Evolutionary conservation across 2,113 vertebrate genomes (phyloP), one percentile per base, ranked within the genome.

Genomic region (Glaucidium brasilianum): DNA sequence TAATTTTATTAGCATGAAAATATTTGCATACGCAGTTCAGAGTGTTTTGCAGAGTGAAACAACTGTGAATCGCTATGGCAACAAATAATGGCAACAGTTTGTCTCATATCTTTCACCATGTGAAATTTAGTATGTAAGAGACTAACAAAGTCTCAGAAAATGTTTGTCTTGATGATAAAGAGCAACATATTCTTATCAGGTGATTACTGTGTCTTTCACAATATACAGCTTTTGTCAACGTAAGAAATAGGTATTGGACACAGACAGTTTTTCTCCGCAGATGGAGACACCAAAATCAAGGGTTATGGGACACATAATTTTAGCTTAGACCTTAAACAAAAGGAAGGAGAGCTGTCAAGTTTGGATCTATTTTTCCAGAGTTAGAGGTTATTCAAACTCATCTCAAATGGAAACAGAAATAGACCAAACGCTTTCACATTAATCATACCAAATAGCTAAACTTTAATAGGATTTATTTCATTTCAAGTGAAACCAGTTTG

Each of bases 31-130:
- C 77, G 27, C 41, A 2, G 27, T 59, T 80, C 34, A 52, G 43
- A 81, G 56, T 95, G 79, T 86, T 95, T 84, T 81, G 92, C 80
- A 94, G 91, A 72, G 30, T 72, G 81, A 84, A 96, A 45, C 62
- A 78, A 82, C 73, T 25, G 4, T 45, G 72, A 86, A 75, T 94
- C 75, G 39, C 83, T 89, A 76, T 95, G 80, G 83, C 83, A 91
- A 96, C 88, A 88, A 93, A 80, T 12, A 90, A 82, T 10, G 8
- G 75, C 72, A 77, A 47, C 67, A 74, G 58, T 87, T 91, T 91
- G 29, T 77, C 94, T 88, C 75, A 25, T 0, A 2, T 95, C 82
- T 75, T 73, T 93, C 56, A n/a, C n/a, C 60, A 39, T 19, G 29
- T 83, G 94, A 84, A 90, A 81, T 50, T 93, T 94, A 30, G 43